Base-by-base conservation (phyloP, 2,113 vertebrate species). In the Hyla sarda region DNA sequence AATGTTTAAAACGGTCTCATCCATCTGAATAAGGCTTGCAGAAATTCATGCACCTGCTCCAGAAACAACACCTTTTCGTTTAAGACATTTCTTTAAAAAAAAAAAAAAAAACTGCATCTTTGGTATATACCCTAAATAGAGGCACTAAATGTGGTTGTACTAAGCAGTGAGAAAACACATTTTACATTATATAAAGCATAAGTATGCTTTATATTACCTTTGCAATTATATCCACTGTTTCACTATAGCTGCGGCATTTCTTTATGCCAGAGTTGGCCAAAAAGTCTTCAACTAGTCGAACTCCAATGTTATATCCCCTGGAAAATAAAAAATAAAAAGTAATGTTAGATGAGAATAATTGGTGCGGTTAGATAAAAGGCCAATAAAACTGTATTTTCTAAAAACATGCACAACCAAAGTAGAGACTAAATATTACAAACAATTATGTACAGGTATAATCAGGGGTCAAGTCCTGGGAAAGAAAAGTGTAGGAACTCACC, bases 241-340 rank as follows among this genome's bases (percentile, higher is more conserved):
- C 95, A 82, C 92, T 93, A 62, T 94, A 96, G 89, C 92, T 95
- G 32, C 91, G 93, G 84, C 95, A 96, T 87, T 92, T 93, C 82
- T 88, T 92, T 85, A 95, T 91, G 77, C 91, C 90, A 45, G 95
- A 93, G 71, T 82, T 93, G 88, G 95, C 95, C 89, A 96, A 88
- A 89, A 96, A 96, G 71, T 95, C 94, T 89, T 96, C 95, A 14
- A 96, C 87, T 60, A 96, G 91, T 30, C 94, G 88, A 41, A 93
- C 30, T 1, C 95, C 95, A 77, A 96, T 94, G 82, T 88, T 67
- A 0, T 95, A 92, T 37, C 94, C 95, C 94, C 95, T 96, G 85
- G 47, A n/a, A 56, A 87, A 81, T 73, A 88, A 89, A 52, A 37
- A 3, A 54, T 32, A 83, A 41, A 19, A 32, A n/a, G n/a, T n/a